phyloP scores from a whole-genome alignment of 2,888 invertebrate genomes.

The Dicranocentrus wangi region DNA sequence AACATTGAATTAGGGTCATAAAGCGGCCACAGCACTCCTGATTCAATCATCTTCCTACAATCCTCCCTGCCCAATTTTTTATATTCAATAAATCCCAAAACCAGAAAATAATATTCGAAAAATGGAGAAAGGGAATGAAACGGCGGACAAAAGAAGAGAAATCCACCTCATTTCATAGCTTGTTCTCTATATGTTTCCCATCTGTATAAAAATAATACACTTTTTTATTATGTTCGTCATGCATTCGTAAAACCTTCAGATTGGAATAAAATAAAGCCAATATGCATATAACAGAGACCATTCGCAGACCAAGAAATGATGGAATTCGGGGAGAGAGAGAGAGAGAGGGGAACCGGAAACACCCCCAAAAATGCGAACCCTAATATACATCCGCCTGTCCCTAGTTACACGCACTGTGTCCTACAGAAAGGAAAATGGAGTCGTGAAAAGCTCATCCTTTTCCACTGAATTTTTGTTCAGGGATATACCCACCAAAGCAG shows the following conservation, averaged over 20 bases:
- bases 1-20: no score
- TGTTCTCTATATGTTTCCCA: no score
- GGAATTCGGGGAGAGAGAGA: no score
- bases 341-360: background rate
- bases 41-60: no score
- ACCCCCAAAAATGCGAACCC: background rate
- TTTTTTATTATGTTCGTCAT: conserved; percentile 5
- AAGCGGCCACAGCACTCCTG: no score
- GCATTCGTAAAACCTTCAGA: background rate
- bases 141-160: background rate
- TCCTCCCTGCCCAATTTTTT: no score
- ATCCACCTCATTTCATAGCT: background rate
- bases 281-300: no score
- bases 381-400: conserved; percentile 2
- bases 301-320: no score
- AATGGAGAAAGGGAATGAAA: background rate
- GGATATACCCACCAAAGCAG: background rate
- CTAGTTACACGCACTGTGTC: background rate
- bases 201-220: conserved; percentile 1
- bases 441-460: background rate
- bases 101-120: no score
- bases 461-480: background rate
- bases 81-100: no score
- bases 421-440: no score
- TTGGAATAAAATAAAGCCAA: conserved; percentile 2